Evolutionary conservation across 2,797 vertebrate genomes (phyloP).

Genomic region (Basileuterus tristriatus): DNA sequence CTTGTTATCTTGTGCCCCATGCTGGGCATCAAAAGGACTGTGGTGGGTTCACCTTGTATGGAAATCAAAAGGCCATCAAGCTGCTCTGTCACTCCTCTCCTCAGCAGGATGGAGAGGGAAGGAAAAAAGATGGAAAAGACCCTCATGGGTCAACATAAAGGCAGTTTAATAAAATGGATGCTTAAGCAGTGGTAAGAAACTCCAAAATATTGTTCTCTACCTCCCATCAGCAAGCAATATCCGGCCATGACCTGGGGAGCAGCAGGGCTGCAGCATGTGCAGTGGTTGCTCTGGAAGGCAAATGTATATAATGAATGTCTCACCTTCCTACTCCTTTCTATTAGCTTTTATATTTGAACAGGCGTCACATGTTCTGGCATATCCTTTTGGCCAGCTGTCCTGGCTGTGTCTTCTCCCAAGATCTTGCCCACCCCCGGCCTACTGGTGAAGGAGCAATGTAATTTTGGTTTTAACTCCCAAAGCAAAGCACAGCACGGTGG

Average conservation of each 20-base stretch:
- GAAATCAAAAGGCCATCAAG: background rate
- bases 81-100: background rate
- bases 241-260: background rate
- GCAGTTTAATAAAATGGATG: background rate
- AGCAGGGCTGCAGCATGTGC: background rate
- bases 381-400: background rate
- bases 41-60: background rate
- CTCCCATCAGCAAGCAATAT: background rate
- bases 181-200: background rate
- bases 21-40: background rate
- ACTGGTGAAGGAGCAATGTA: background rate
- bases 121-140: background rate
- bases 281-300: background rate
- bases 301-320: background rate
- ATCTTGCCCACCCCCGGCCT: background rate
- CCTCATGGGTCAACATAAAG: background rate
- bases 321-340: background rate
- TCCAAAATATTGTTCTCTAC: background rate
- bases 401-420: background rate
- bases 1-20: background rate
- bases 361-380: accelerated
- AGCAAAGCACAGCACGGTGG: background rate
- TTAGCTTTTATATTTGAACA: background rate
- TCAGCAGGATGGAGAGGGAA: background rate
- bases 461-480: background rate